Conservation (phyloP, 2,888 invertebrate species). For the Volucella inanis region DNA sequence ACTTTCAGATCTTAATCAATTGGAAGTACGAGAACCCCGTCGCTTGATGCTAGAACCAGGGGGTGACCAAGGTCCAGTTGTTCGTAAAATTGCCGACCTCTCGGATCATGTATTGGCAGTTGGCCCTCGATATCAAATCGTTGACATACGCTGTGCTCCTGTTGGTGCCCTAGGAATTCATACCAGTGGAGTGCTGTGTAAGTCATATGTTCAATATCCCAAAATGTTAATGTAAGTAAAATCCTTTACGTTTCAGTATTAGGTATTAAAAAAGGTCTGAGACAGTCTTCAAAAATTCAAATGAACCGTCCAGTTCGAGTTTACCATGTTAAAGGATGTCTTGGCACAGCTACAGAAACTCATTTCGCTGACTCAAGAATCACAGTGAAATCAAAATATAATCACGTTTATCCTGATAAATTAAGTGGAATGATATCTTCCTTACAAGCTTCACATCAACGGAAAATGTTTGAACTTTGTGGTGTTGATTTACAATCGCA, state of each 20-base stretch:
- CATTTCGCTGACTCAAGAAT: constrained; percentile 89
- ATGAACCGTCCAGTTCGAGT: constrained; percentile 87
- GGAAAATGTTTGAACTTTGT: constrained; percentile 90
- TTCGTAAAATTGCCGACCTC: constrained; percentile 87
- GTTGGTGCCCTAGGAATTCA: constrained; percentile 86
- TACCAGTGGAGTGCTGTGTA: constrained; percentile 90
- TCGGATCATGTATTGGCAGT: constrained; percentile 90
- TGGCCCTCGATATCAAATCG: constrained; percentile 89
- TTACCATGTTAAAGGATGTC: constrained; percentile 89
- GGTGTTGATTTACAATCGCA: constrained; percentile 94
- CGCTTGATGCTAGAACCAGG: constrained; percentile 86
- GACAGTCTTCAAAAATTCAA: constrained; percentile 85
- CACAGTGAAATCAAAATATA: constrained; percentile 87
- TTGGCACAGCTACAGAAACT: constrained; percentile 91
- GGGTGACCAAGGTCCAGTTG: constrained; percentile 85
- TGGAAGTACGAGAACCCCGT: constrained; percentile 86
- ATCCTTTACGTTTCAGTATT: constrained; percentile 84
- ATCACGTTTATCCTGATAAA: constrained; percentile 87
- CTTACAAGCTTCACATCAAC: constrained; percentile 93
- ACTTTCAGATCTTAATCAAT: constrained; percentile 87
- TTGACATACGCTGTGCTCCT: constrained; percentile 87
- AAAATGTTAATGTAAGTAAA: background rate
- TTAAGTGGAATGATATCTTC: constrained; percentile 90
- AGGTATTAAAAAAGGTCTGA: constrained; percentile 88
- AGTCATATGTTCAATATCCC: constrained; percentile 76